Evolutionary conservation across 2,797 vertebrate species (phyloP).

Genomic region (Crotalus adamanteus): DNA sequence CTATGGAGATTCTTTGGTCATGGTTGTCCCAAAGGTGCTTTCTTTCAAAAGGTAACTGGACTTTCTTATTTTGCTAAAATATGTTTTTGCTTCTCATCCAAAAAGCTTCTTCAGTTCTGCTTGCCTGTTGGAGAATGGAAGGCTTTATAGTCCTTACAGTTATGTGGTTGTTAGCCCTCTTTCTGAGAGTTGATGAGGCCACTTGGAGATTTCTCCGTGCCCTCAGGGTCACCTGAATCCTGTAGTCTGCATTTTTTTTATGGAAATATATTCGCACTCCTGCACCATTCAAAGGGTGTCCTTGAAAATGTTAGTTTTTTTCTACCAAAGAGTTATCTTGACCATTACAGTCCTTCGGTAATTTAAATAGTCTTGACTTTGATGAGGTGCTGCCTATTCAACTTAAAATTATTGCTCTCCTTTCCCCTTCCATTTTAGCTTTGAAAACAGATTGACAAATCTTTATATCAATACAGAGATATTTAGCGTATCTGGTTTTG

Average conservation of each 20-base stretch:
- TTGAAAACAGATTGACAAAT: not conserved
- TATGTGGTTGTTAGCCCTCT: not conserved
- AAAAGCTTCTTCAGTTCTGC: not conserved
- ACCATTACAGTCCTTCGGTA: not conserved
- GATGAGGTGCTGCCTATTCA: not conserved
- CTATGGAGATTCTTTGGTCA: not conserved
- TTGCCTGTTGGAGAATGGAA: not conserved
- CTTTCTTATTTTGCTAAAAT: no score
- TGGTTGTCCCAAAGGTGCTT: not conserved
- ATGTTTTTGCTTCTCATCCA: not conserved
- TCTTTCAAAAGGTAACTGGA: not conserved
- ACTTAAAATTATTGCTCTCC: not conserved
- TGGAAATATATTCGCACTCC: not conserved
- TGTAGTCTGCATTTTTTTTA: not conserved
- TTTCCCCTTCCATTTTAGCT: not conserved
- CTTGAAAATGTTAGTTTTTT: not conserved
- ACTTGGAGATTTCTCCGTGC: not conserved
- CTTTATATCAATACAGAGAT: not conserved
- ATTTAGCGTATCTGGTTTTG: not conserved
- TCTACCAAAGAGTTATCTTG: not conserved
- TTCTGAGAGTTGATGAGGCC: not conserved
- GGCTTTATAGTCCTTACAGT: not conserved
- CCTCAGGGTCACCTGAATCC: not conserved
- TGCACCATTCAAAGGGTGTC: not conserved
- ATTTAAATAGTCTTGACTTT: not conserved